Percentiles rank a stretch among this genome's conserved stretches.
These are phyloP conservation scores for Hirundo rustica DNA, from an alignment of 2,797 vertebrate genomes.

Conservation along the genomic window DNA sequence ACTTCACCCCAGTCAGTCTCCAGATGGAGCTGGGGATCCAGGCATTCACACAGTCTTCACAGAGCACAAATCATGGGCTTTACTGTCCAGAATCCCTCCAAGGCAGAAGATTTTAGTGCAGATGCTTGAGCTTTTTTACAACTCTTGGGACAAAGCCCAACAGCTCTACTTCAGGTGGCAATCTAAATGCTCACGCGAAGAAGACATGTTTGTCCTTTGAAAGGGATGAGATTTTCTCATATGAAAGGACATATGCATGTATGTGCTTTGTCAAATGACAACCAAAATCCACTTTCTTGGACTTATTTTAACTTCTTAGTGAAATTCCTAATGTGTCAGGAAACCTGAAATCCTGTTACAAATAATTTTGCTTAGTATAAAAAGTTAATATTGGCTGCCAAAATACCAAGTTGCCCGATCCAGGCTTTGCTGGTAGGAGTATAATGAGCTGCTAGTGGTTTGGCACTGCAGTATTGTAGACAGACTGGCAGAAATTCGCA, in stretches of 20 bases:
- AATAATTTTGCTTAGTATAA: background rate
- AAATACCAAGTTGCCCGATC: background rate
- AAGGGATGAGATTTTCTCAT: background rate
- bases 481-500: background rate
- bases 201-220: fast-evolving
- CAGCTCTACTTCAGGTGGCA: background rate
- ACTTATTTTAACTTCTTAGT: background rate
- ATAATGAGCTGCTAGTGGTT: background rate
- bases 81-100: background rate
- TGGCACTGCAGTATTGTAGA: background rate
- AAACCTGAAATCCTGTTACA: background rate
- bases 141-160: background rate
- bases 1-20: background rate
- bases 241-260: background rate
- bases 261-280: background rate
- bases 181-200: background rate
- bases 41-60: background rate
- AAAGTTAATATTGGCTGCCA: background rate
- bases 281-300: background rate
- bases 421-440: background rate
- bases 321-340: background rate
- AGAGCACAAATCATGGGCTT: background rate
- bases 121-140: background rate
- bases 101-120: background rate
- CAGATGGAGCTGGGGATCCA: background rate